Base-by-base conservation (phyloP, 2,888 invertebrate species). In the Hydroisotoma schaefferi region DNA sequence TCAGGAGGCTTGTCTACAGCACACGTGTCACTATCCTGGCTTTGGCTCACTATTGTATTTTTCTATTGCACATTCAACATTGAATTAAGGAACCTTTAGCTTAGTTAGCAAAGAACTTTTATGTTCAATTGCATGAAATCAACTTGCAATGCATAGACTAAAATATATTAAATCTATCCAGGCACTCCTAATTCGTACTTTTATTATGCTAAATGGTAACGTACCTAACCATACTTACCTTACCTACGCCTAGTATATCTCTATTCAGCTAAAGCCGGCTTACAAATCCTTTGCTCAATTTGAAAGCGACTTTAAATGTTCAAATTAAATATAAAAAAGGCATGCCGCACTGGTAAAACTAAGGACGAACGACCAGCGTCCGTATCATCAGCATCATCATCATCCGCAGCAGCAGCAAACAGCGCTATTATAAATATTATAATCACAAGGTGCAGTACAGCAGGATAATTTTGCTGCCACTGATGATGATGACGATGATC, bases 1-100 rank as follows among this genome's bases (percentile, higher is more conserved):
- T 40, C 40, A 40, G 40, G 20, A 40, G 40, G 40, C 40, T 40
- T 40, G 40, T 40, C 40, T 15, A 40, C 40, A 18, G 40, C n/a
- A 15, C 40, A 40, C 40, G 40, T 40, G 40, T 40, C 40, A 40
- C n/a, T 40, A 20, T 40, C 40, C 8, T 40, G 40, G 40, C n/a
- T n/a, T n/a, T 40, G 40, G 40, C 40, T 40, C n/a, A n/a, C n/a
- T 40, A 40, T 40, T 40, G 40, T 40, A 40, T 40, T 40, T 15
- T 40, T 40, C 5, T 8, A 10, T 33, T 33, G 33, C 33, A 33
- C 8, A 8, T 15, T 8, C 8, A 15, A 15, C 33, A n/a, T n/a
- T n/a, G n/a, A n/a, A n/a, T n/a, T n/a, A n/a, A n/a, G n/a, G n/a
- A n/a, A n/a, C n/a, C n/a, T n/a, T n/a, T n/a, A n/a, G n/a, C n/a